phyloP scores from a whole-genome alignment of 2,797 vertebrate genomes.

The Clarias laeviceps region DNA sequence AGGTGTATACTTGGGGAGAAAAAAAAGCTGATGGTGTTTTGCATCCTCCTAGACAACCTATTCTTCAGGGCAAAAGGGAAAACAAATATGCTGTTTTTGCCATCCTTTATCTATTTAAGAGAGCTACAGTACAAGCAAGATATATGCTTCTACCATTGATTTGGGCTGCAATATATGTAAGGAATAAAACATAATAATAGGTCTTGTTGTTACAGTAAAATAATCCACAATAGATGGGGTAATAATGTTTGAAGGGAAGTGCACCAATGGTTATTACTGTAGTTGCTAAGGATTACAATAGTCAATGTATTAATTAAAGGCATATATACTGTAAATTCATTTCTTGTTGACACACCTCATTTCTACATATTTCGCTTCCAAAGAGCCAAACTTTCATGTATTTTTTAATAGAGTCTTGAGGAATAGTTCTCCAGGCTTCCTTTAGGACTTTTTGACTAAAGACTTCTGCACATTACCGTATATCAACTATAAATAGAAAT shows the following conservation, averaged over 20 bases:
- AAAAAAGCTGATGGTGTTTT: neutral
- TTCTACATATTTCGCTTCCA: no score
- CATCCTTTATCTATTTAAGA: neutral
- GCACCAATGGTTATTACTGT: no score
- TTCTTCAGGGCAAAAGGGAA: neutral
- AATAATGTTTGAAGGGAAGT: neutral
- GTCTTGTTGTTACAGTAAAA: neutral
- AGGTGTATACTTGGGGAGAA: neutral
- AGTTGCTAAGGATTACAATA: neutral
- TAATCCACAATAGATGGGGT: neutral
- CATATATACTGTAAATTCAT: no score
- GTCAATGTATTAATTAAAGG: neutral
- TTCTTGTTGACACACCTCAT: no score
- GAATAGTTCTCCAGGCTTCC: no score
- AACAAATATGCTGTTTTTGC: constrained; percentile 20
- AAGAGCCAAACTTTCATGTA: no score
- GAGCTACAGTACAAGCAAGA: constrained; percentile 5
- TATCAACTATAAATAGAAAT: neutral
- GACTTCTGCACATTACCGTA: no score
- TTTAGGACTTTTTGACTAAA: no score
- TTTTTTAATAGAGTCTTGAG: no score
- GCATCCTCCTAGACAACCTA: neutral
- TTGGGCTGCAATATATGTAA: neutral
- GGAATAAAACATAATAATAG: neutral
- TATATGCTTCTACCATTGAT: neutral